Conservation (phyloP, 1,140 invertebrate species). For the Drosophila sturtevanti region DNA sequence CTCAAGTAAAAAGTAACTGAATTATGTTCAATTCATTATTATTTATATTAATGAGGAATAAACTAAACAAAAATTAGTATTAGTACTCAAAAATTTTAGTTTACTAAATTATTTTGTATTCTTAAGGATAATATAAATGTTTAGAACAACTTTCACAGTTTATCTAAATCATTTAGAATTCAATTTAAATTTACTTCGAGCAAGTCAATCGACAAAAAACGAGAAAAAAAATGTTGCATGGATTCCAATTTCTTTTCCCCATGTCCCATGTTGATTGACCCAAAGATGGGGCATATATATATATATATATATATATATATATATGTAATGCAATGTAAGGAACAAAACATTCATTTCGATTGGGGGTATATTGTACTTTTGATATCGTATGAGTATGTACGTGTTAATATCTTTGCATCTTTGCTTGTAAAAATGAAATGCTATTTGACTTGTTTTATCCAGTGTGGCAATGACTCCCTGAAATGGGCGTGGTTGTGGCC, state of each 20-base stretch:
- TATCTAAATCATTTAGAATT: too few relatives aligned
- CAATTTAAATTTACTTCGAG: too few relatives aligned
- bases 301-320: constrained; percentile 73
- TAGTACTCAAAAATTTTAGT: too few relatives aligned
- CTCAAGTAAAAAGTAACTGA: too few relatives aligned
- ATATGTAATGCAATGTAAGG: constrained; percentile 62
- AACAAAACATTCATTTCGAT: constrained; percentile 61
- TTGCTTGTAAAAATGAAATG: constrained; percentile 71
- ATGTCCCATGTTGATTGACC: background rate
- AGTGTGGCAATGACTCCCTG: constrained; percentile 20
- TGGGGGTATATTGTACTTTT: constrained; percentile 20
- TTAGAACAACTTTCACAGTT: too few relatives aligned
- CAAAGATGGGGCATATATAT: constrained; percentile 57
- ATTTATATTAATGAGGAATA: too few relatives aligned
- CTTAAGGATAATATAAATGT: too few relatives aligned
- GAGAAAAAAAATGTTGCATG: constrained; percentile 6
- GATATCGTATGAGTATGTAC: constrained; percentile 39
- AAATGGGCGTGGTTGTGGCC: constrained; percentile 40
- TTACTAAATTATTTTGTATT: too few relatives aligned
- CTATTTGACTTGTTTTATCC: constrained; percentile 52
- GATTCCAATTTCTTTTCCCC: constrained; percentile 7
- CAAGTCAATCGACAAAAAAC: constrained; percentile 45
- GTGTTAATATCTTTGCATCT: constrained; percentile 70
- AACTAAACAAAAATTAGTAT: too few relatives aligned
- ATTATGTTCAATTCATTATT: too few relatives aligned